Percentiles rank a stretch among this genome's conserved stretches.
Evolutionary conservation across 2,888 invertebrate genomes (phyloP).

Genomic region (Ceratothoa steindachneri): DNA sequence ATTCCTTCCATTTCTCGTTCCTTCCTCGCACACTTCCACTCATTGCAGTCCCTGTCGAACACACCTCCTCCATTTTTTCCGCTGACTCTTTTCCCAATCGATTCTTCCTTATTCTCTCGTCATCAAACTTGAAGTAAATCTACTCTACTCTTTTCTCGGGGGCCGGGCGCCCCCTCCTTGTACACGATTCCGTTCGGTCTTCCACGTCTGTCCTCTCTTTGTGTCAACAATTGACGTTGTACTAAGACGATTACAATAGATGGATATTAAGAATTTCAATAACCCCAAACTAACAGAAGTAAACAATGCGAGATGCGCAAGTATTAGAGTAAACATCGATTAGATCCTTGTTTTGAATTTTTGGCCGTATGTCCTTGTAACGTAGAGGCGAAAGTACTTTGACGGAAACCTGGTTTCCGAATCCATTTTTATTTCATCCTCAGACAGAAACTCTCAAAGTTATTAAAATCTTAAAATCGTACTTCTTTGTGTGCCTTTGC

Average conservation of each 20-base stretch:
- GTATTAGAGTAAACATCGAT: constrained; percentile 6
- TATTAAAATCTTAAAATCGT: constrained; percentile 34
- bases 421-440: background rate
- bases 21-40: too few species aligned
- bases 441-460: constrained; percentile 12
- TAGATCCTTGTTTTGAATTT: background rate
- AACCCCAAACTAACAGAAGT: constrained; percentile 42
- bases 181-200: constrained; percentile 3
- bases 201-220: constrained; percentile 21
- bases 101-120: background rate
- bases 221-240: constrained; percentile 42
- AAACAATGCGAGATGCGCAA: constrained; percentile 22
- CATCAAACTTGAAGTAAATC: background rate
- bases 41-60: too few species aligned
- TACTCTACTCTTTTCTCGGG: too few species aligned
- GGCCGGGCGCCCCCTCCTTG: background rate
- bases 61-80: too few species aligned
- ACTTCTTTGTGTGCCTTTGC: constrained; percentile 39
- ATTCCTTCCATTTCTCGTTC: too few species aligned
- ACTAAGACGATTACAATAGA: constrained; percentile 46
- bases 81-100: too few species aligned
- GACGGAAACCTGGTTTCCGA: background rate
- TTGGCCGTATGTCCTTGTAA: constrained; percentile 3
- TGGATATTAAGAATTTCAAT: constrained; percentile 46
- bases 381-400: background rate